phyloP scores from a whole-genome alignment of 1,140 invertebrate species.

The Drosophila baimaii region DNA sequence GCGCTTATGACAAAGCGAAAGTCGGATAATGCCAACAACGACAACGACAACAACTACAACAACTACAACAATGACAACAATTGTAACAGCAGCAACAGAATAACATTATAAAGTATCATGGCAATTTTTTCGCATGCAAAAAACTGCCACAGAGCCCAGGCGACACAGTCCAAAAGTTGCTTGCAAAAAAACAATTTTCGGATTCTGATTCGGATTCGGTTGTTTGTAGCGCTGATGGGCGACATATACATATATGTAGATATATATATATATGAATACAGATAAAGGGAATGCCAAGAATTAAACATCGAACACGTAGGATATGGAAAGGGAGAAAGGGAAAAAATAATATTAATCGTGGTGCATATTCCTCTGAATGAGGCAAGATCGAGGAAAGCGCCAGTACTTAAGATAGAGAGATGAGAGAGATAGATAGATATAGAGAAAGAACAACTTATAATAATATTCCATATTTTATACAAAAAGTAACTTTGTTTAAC shows the following conservation, averaged over 20 bases:
- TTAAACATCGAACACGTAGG: slow-evolving; percentile 9
- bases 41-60: slow-evolving; percentile 27
- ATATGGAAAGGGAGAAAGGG: not conserved
- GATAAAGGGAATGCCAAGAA: slow-evolving; percentile 3
- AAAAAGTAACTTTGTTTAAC: slow-evolving; percentile 4
- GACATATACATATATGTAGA: slow-evolving; percentile 7
- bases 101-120: slow-evolving; percentile 58
- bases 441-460: too few species aligned
- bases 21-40: slow-evolving; percentile 64
- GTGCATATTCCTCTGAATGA: not conserved
- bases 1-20: slow-evolving; percentile 69
- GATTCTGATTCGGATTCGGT: slow-evolving; percentile 11
- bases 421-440: too few species aligned
- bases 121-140: slow-evolving; percentile 32
- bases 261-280: not conserved
- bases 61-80: slow-evolving; percentile 13
- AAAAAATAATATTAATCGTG: not conserved
- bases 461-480: not conserved
- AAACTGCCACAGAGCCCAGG: slow-evolving; percentile 7
- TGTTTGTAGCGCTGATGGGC: slow-evolving; percentile 6
- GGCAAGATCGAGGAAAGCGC: too few species aligned
- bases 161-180: slow-evolving; percentile 71
- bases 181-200: slow-evolving; percentile 49
- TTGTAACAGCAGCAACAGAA: slow-evolving; percentile 30
- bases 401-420: too few species aligned